Evolutionary conservation across 2,888 invertebrate species (phyloP).

Genomic region (Ochropleura plecta): DNA sequence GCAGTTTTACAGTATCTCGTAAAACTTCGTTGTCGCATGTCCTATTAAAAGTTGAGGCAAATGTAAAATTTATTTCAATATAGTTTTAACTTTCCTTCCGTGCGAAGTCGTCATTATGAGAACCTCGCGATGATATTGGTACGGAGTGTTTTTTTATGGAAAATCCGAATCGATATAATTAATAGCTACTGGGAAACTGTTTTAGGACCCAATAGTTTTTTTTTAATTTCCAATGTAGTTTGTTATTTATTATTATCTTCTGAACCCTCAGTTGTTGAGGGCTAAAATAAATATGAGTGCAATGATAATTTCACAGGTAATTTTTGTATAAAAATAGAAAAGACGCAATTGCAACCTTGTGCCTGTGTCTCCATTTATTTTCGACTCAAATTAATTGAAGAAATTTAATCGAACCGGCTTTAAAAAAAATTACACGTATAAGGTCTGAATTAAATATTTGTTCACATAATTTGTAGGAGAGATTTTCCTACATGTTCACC

Average conservation of each 20-base stretch:
- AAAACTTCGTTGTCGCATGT: conserved; percentile 34
- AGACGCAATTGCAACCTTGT: not conserved
- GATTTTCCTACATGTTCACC: not conserved
- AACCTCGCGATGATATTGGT: conserved; percentile 28
- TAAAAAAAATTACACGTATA: not conserved
- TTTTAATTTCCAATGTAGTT: not conserved
- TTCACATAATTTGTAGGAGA: not conserved
- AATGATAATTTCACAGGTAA: not conserved
- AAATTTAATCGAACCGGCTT: not conserved
- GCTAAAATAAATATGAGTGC: not conserved
- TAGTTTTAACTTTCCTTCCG: conserved; percentile 62
- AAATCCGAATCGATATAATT: not conserved
- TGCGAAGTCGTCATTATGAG: conserved; percentile 41
- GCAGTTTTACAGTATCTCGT: conserved; percentile 24
- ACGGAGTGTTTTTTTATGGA: not conserved
- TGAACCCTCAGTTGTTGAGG: not conserved
- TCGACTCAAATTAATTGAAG: not conserved
- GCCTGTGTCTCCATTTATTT: not conserved
- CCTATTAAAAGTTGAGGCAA: conserved; percentile 31
- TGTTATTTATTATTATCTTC: not conserved
- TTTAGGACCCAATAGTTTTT: not conserved
- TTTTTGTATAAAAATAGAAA: not conserved
- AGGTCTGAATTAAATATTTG: not conserved
- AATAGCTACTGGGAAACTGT: not conserved
- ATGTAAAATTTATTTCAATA: conserved; percentile 54